Evolutionary conservation across 2,797 vertebrate species (phyloP).

Genomic region (Acestrorhynchus altus): DNA sequence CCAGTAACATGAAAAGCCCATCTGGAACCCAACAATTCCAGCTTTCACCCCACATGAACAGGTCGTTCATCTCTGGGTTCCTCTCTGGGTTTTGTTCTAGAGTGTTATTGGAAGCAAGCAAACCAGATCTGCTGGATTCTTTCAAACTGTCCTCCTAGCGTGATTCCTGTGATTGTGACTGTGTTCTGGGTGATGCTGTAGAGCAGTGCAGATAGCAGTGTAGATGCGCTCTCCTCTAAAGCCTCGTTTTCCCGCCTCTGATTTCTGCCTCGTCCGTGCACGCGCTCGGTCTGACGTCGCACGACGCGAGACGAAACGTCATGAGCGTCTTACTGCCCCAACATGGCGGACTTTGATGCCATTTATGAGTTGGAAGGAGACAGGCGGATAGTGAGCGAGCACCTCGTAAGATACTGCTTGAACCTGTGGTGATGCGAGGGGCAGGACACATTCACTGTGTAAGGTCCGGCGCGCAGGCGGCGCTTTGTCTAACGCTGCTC

Average conservation of each 20-base stretch:
- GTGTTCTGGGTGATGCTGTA: too few relatives aligned
- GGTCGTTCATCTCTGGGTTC: too few relatives aligned
- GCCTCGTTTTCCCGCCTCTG: constrained; percentile 3
- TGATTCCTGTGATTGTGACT: too few relatives aligned
- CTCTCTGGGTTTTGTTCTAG: too few relatives aligned
- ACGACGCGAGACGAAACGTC: constrained; percentile 77
- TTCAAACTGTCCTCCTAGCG: too few relatives aligned
- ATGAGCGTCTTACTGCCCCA: constrained; percentile 94
- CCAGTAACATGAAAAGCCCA: too few relatives aligned
- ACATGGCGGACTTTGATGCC: constrained; percentile 99
- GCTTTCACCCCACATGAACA: too few relatives aligned
- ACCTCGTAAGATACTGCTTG: constrained; percentile 86
- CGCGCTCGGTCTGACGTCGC: constrained; percentile 47
- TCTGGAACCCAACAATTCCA: too few relatives aligned
- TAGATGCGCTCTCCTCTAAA: too few relatives aligned
- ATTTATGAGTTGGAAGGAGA: constrained; percentile 96
- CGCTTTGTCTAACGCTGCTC: constrained; percentile 40
- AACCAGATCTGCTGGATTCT: too few relatives aligned
- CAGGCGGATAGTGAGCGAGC: constrained; percentile 89
- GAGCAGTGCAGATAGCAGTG: too few relatives aligned
- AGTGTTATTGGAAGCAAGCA: too few relatives aligned
- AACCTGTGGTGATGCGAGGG: constrained; percentile 93
- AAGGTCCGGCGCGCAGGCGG: constrained; percentile 73
- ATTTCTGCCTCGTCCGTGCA: background rate
- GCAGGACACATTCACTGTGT: constrained; percentile 98